Evolutionary conservation across 2,797 vertebrate species (phyloP), one percentile per base, ranked within the genome.

Genomic region (Dicrostonyx torquatus): DNA sequence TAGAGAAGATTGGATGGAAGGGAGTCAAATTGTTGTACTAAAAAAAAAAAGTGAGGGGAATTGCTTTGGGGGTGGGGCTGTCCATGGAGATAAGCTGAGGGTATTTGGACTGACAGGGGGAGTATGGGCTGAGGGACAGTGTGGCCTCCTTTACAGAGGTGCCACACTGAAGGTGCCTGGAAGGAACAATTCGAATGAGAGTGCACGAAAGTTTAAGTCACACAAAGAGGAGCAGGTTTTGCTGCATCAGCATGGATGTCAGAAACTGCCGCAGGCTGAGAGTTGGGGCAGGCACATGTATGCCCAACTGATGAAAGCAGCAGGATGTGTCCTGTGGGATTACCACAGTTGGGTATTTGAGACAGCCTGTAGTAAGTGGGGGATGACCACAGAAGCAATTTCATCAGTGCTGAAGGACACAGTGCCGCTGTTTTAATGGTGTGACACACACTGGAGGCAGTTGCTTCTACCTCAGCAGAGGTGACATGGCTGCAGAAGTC

Each of bases 91-190:
- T 58, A 68, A 43, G 62, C 45, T 24, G 64, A 22, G n/a, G 48
- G 60, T 50, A 12, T 43, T 5, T 12, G 6, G 48, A 13, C 66
- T 37, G 11, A 1, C 18, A 20, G n/a, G 26, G 31, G 26, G 37
- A 18, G 40, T 11, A 29, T 2, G 7, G 18, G 37, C 4, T 1
- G 34, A 45, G 13, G 9, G 26, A 2, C 55, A 1, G 62, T 8
- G 5, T n/a, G 11, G 10, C 13, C 29, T 50, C 0, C 2, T 48
- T 6, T 15, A 48, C 26, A 15, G 26, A 31, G 50, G 34, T 10
- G 29, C 22, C 2, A 2, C 0, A 8, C 66, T 12, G 10, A 17
- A 8, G 55, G 34, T 31, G 5, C 64, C 58, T 6, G 5, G 72
- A 12, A 2, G 37, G 76, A 68, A 37, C 6, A 6, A 50, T 34